Percentiles rank a stretch among this genome's conserved stretches.
phyloP scores from a whole-genome alignment of 2,888 invertebrate genomes.

The Megamerina dolium region DNA sequence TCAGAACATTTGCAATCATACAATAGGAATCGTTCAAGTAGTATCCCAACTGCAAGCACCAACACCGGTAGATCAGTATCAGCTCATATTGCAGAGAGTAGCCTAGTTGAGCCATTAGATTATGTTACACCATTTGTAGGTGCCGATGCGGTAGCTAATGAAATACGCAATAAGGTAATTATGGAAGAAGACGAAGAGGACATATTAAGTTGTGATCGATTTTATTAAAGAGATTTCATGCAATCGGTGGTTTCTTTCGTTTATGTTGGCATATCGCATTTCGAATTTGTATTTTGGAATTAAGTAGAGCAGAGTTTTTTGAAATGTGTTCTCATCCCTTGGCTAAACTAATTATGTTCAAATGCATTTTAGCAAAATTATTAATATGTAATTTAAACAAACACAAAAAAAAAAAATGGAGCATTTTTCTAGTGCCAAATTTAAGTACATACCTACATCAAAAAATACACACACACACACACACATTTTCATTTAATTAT shows the following conservation, averaged over 20 bases:
- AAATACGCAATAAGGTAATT: conserved; percentile 41
- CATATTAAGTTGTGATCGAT: conserved; percentile 43
- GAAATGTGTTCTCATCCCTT: too few species aligned
- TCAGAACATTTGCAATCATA: conserved; percentile 1
- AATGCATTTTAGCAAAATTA: not conserved
- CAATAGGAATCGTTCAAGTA: conserved; percentile 18
- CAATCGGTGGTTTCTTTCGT: conserved; percentile 6
- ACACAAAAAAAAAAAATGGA: conserved; percentile 11
- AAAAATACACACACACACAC: too few species aligned
- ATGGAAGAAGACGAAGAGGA: conserved; percentile 44
- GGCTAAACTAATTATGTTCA: too few species aligned
- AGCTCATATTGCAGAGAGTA: too few species aligned
- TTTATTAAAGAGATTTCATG: conserved; percentile 48
- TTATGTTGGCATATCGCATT: not conserved
- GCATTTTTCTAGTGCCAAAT: conserved; percentile 27
- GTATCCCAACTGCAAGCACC: too few species aligned
- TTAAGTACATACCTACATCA: too few species aligned
- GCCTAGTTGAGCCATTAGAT: conserved; percentile 7
- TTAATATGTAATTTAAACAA: conserved; percentile 7
- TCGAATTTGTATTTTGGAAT: not conserved
- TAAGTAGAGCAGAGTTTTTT: too few species aligned
- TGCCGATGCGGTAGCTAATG: conserved; percentile 35
- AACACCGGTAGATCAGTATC: too few species aligned
- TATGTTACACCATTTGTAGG: too few species aligned
- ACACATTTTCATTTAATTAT: too few species aligned